Evolutionary conservation across 2,113 vertebrate species (phyloP), one percentile per base, ranked within the genome.

Genomic region (Carlito syrichta): DNA sequence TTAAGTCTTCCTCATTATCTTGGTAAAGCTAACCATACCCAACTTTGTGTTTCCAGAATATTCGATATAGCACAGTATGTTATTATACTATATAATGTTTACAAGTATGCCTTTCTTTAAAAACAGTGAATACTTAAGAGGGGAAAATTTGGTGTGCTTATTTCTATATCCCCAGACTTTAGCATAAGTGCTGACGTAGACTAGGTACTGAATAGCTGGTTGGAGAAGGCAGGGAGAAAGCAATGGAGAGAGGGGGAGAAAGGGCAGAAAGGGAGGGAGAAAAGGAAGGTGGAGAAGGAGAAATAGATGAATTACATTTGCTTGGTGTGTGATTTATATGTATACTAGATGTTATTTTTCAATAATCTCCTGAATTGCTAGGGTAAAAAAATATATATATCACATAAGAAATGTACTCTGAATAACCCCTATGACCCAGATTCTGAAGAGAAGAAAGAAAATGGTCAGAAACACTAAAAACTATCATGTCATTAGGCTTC

Each of bases 191-290:
- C n/a, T 66, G 5, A 2, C 11, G 3, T 10, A 73, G 69, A 23
- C 25, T 1, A 0, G 7, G 40, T 2, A 9, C 48, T 79, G 86
- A 50, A 13, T 3, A 10, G 0, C 4, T 3, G 56, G 27, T 8
- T 52, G 30, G 1, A 25, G 27, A 35, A 30, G 58, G 13, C 10
- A 77, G 17, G 52, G 14, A 79, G 9, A 19, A 52, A 74, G 12
- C 27, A 66, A 20, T 2, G 20, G 45, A 63, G 22, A 13, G 7
- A 52, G 14, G 25, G 25, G 38, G 10, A 25, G 20, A 8, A 35
- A 10, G 23, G 3, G 32, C 32, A 10, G 45, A 32, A 30, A 23
- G 27, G 38, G 27, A 8, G n/a, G 58, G 27, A 9, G 32, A 4
- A 3, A n/a, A 27, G 6, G 8, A 45, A 45, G 23, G 20, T 3